Base-by-base conservation (phyloP, 2,797 vertebrate genomes). In the Lepus oiostolus region DNA sequence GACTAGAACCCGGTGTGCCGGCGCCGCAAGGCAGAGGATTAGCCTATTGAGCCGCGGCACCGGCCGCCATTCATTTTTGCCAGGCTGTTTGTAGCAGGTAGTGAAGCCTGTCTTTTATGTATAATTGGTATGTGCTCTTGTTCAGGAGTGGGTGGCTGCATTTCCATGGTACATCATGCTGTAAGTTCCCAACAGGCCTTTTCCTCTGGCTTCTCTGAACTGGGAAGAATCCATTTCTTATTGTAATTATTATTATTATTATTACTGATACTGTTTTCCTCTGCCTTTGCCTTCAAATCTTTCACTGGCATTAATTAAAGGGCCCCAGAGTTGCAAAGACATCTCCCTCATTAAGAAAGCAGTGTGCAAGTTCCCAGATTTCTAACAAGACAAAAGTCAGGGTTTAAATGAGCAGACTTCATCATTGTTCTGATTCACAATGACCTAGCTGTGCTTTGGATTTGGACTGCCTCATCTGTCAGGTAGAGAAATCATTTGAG, bases 371-470 rank as follows among this genome's bases (percentile, higher is more conserved):
- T 10, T 28, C 13, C 42, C 4, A 4, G 38, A 26, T 71, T 76
- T 92, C 96, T 97, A 90, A 94, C 77, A 95, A 95, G 97, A 96
- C 91, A 96, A 98, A 91, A 97, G 86, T 58, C 82, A 94, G 88
- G 86, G 96, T 97, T 97, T 95, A 96, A 92, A 87, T 93, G 67
- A 97, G 95, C 95, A 97, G 96, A 97, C 95, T 95, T 95, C 93
- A 97, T 35, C 68, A 88, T 95, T 88, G 81, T 80, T 92, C 77
- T 92, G 93, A 95, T 96, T 97, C 92, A 87, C 84, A 95, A 97
- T 93, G 87, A 85, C 52, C 72, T 96, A 90, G 96, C 75, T 85
- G 26, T 68, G n/a, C 17, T 88, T 80, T 84, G 79, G 74, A 60
- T 32, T n/a, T 85, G 14, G 19, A 72, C 13, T 68, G 26, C 22